These are phyloP conservation scores for Aegithalos caudatus DNA, from an alignment of 2,113 vertebrate species.

Conservation along the genomic window DNA sequence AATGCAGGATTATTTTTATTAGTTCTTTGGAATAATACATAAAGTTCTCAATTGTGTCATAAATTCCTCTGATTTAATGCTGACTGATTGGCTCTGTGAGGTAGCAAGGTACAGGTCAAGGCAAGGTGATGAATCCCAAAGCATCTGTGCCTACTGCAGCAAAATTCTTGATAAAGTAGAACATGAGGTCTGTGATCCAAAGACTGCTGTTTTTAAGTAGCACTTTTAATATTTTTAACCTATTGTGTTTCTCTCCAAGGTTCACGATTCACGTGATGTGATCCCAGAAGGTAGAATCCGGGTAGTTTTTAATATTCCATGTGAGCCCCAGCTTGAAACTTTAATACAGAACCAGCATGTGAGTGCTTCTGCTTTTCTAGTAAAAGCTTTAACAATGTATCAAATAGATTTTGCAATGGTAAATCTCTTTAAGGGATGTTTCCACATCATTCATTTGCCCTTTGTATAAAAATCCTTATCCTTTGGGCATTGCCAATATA, in stretches of 20 bases:
- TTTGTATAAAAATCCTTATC: neutral
- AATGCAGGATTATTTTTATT: neutral
- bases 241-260: constrained; percentile 65
- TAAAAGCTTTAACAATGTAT: neutral
- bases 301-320: constrained; percentile 90
- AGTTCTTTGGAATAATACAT: neutral
- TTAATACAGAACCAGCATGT: constrained; percentile 98
- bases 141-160: neutral
- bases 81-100: neutral
- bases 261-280: constrained; percentile 92
- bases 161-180: neutral
- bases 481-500: neutral
- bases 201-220: neutral
- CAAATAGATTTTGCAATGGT: neutral
- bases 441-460: neutral
- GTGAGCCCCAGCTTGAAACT: constrained; percentile 89
- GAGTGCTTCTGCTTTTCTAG: constrained; percentile 62
- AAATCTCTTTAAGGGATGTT: neutral
- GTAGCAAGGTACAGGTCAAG: neutral
- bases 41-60: neutral
- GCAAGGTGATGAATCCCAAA: neutral
- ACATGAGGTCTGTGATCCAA: neutral
- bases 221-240: neutral
- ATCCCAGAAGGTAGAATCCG: constrained; percentile 90
- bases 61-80: neutral